Conservation (phyloP, 2,113 vertebrate genomes). For the Cathartes aura region DNA sequence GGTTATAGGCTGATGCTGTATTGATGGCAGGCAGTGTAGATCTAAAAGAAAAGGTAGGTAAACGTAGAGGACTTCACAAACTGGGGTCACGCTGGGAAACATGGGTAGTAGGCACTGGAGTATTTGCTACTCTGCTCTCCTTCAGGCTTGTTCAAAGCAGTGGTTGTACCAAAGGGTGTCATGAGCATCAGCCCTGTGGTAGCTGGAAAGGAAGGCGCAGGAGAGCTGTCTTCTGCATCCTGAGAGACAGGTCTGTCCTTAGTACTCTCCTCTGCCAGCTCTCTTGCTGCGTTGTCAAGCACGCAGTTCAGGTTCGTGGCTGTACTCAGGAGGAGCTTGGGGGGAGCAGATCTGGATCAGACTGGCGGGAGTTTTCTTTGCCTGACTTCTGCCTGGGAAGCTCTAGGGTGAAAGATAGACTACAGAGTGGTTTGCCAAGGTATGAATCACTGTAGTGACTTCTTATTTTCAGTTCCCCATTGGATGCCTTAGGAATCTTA, state of each 20-base stretch:
- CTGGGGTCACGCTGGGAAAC: rapidly evolving
- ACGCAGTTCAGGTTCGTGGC: neutral
- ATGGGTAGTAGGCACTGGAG: no score
- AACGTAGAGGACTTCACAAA: neutral
- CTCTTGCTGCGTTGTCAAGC: rapidly evolving
- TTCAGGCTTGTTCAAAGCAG: neutral
- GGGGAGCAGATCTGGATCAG: neutral
- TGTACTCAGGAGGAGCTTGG: neutral
- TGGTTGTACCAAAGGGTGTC: neutral
- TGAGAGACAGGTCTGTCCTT: neutral
- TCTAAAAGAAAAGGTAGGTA: neutral
- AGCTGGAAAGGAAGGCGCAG: neutral
- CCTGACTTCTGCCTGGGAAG: neutral
- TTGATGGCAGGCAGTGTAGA: neutral
- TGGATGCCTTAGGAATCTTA: neutral
- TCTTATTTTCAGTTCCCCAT: neutral
- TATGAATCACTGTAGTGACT: neutral
- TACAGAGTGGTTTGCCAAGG: neutral
- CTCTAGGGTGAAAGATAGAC: neutral
- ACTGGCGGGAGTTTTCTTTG: neutral
- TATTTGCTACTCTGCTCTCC: neutral
- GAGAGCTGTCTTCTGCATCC: rapidly evolving
- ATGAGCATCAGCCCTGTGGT: neutral
- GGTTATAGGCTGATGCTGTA: neutral
- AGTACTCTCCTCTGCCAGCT: neutral